Evolutionary conservation across 2,797 vertebrate genomes (phyloP), one percentile per base, ranked within the genome.

Genomic region (Lemur catta): DNA sequence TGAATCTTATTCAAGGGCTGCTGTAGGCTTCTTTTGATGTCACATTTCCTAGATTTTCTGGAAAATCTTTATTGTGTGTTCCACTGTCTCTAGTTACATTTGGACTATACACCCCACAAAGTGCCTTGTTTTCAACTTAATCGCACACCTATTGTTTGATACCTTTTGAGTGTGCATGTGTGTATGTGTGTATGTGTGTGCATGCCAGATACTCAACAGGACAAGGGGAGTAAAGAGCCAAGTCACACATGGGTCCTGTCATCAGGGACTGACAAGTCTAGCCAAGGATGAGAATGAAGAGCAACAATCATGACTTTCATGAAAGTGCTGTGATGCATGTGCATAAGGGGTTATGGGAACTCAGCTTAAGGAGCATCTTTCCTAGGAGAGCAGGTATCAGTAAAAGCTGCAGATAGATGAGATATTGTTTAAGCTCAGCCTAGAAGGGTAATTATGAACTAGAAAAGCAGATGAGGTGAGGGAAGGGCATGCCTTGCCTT

Each of bases 61-160:
- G 82, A 86, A 92, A 97, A 92, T 46, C 35, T 89, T 80, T 85
- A 59, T 61, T 26, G 5, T 61, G 6, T 81, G 12, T 90, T 87
- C 78, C 50, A 82, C 41, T 65, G 46, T 87, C 35, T 88, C 50
- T 22, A 87, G 30, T 71, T 75, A 33, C 38, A 55, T 74, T 50
- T 69, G 2, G 46, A 69, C 50, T 85, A 22, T 55, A 15, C 12
- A 59, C 41, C 20, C n/a, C 35, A 82, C 61, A 65, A 69, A 91
- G 26, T 43, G 65, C 18, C 28, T 71, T 69, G 2, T 69, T 85
- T 88, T 91, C 59, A 90, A 22, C 50, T 79, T 33, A 75, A 3
- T 79, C 74, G n/a, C 50, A 38, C 2, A n/a, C 3, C 20, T 61
- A 13, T 75, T 79, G 33, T 63, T 84, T 84, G 38, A 75, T 81